These are phyloP conservation scores for Martes martes DNA, from an alignment of 2,113 vertebrate genomes.

Conservation along the genomic window DNA sequence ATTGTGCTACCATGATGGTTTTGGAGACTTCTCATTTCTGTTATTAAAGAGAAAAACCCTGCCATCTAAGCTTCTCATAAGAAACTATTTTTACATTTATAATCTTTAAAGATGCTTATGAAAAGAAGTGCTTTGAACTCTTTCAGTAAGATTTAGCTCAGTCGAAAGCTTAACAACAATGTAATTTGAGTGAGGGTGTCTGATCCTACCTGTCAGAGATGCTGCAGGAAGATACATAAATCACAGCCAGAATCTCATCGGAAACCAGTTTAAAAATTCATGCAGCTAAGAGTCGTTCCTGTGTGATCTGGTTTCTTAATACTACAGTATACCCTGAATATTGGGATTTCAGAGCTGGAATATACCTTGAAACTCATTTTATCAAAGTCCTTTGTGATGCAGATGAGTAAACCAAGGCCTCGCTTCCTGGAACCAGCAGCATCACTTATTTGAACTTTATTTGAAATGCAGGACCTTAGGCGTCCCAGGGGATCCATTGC, in stretches of 20 bases:
- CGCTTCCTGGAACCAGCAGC: neutral
- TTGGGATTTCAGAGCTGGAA: neutral
- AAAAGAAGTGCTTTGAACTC: slow-evolving; percentile 76
- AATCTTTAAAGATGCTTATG: slow-evolving; percentile 78
- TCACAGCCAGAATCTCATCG: slow-evolving; percentile 62
- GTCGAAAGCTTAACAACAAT: slow-evolving; percentile 72
- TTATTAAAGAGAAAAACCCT: slow-evolving; percentile 74
- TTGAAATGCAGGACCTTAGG: neutral
- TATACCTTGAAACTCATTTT: neutral
- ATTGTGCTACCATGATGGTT: slow-evolving; percentile 67
- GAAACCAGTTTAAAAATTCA: slow-evolving; percentile 60
- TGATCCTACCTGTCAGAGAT: slow-evolving; percentile 72
- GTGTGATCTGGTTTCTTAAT: slow-evolving; percentile 55
- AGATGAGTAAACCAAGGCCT: slow-evolving; percentile 25
- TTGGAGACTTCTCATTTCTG: slow-evolving; percentile 69
- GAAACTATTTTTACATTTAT: slow-evolving; percentile 77
- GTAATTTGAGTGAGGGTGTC: slow-evolving; percentile 65
- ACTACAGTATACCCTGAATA: neutral
- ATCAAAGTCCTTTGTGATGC: neutral
- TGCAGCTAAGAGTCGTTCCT: slow-evolving; percentile 44
- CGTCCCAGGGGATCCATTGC: neutral
- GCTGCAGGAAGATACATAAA: slow-evolving; percentile 64
- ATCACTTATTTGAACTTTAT: neutral
- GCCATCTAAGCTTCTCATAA: slow-evolving; percentile 66
- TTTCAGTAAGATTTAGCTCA: slow-evolving; percentile 66